Conservation (phyloP, 2,797 vertebrate species). For the Sebastes taczanowskii region DNA sequence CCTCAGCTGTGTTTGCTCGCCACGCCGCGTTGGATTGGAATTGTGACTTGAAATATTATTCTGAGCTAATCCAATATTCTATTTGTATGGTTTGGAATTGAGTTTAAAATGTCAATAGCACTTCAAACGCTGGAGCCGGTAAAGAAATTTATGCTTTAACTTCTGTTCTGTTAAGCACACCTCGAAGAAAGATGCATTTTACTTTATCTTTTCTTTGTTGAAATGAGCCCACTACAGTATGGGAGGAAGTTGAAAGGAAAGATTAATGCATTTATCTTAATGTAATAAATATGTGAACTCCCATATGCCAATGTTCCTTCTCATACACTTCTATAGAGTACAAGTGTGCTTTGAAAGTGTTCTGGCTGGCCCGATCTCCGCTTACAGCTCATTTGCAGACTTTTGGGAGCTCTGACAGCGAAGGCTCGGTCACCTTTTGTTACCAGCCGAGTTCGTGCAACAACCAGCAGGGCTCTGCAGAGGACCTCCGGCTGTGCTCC, state of each 20-base stretch:
- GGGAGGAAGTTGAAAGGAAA: conserved; percentile 1
- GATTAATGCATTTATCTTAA: conserved; percentile 42
- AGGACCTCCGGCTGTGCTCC: conserved; percentile 58
- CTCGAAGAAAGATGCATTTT: conserved; percentile 30
- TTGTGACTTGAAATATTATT: conserved; percentile 74
- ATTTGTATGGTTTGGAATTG: conserved; percentile 74
- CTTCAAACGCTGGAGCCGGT: conserved; percentile 66
- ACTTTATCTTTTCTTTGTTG: conserved; percentile 27
- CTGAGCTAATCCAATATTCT: conserved; percentile 75
- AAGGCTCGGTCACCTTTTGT: conserved; percentile 50
- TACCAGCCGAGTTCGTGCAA: conserved; percentile 25
- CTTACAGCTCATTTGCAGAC: conserved; percentile 56
- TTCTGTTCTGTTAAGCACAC: conserved; percentile 42
- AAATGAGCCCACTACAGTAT: conserved; percentile 23
- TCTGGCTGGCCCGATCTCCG: conserved; percentile 24
- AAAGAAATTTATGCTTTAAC: conserved; percentile 50
- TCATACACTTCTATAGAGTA: not conserved
- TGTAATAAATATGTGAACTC: conserved; percentile 38
- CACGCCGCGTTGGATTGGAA: conserved; percentile 46
- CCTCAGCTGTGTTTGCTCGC: conserved; percentile 62
- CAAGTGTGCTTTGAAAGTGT: not conserved
- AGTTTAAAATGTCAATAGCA: conserved; percentile 78
- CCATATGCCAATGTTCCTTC: not conserved
- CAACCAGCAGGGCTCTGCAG: conserved; percentile 25
- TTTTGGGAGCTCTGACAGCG: conserved; percentile 40